Evolutionary conservation across 2,113 vertebrate genomes (phyloP).

Genomic region (Lagopus muta): DNA sequence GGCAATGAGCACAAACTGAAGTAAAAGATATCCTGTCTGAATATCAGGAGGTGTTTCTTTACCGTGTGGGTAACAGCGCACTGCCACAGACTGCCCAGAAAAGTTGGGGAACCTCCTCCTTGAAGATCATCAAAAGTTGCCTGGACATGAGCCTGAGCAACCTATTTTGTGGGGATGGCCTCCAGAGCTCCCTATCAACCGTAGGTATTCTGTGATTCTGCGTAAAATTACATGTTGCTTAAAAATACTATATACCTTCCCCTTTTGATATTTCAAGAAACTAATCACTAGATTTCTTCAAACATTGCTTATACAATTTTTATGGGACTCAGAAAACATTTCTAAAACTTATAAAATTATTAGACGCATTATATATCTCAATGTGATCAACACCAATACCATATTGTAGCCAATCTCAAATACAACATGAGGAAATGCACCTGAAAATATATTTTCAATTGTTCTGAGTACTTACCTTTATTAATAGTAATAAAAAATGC

Average conservation of each 20-base stretch:
- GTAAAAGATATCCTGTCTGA: too few species aligned
- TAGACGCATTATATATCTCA: background rate
- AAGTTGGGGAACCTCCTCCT: background rate
- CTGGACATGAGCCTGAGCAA: background rate
- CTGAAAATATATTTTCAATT: background rate
- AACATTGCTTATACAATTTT: background rate
- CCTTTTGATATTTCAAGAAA: background rate
- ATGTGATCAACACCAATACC: background rate
- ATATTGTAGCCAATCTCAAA: background rate
- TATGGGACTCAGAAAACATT: background rate
- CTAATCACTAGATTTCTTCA: background rate
- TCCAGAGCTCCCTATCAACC: background rate
- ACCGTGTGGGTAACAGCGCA: too few species aligned
- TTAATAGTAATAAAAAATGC: background rate
- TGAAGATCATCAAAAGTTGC: background rate
- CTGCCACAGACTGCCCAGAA: background rate
- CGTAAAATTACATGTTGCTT: background rate
- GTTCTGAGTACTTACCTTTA: background rate
- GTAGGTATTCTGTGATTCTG: background rate
- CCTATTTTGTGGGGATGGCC: background rate
- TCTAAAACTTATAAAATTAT: background rate
- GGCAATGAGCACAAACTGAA: too few species aligned
- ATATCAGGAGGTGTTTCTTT: too few species aligned
- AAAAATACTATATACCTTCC: background rate
- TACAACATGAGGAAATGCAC: background rate